Evolutionary conservation across 2,888 invertebrate species (phyloP).

Genomic region (Amphipyra tragopoginis): DNA sequence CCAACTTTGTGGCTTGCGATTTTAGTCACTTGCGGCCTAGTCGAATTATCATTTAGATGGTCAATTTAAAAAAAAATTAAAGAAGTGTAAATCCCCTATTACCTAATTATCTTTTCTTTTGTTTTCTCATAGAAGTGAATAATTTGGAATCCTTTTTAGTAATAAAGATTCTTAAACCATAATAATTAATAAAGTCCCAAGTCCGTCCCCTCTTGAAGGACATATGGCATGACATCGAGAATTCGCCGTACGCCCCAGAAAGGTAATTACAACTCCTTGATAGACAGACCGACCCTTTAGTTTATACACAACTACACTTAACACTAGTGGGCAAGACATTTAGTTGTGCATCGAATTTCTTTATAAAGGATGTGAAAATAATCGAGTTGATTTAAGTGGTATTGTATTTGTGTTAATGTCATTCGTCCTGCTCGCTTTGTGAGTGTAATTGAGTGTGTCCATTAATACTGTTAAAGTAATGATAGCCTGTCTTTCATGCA

Average conservation of each 20-base stretch:
- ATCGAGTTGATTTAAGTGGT: background rate
- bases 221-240: slow-evolving; percentile 87
- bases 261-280: slow-evolving; percentile 84
- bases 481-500: too few relatives aligned
- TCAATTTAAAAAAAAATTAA: too few relatives aligned
- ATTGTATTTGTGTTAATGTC: slow-evolving; percentile 14
- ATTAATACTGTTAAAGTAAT: background rate
- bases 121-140: too few relatives aligned
- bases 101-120: too few relatives aligned
- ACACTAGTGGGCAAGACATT: slow-evolving; percentile 56
- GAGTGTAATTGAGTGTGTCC: slow-evolving; percentile 7
- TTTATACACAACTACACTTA: slow-evolving; percentile 56
- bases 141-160: too few relatives aligned
- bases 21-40: too few relatives aligned
- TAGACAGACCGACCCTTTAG: slow-evolving; percentile 82
- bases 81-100: too few relatives aligned
- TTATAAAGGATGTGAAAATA: slow-evolving; percentile 44
- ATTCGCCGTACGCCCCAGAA: slow-evolving; percentile 77
- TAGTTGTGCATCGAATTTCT: slow-evolving; percentile 63
- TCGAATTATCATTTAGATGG: too few relatives aligned
- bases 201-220: slow-evolving; percentile 76
- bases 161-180: background rate
- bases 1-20: too few relatives aligned
- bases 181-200: slow-evolving; percentile 28
- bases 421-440: background rate